Evolutionary conservation across 1,140 invertebrate genomes (phyloP), one percentile per base, ranked within the genome.

Genomic region (Vanessa tameamea): DNA sequence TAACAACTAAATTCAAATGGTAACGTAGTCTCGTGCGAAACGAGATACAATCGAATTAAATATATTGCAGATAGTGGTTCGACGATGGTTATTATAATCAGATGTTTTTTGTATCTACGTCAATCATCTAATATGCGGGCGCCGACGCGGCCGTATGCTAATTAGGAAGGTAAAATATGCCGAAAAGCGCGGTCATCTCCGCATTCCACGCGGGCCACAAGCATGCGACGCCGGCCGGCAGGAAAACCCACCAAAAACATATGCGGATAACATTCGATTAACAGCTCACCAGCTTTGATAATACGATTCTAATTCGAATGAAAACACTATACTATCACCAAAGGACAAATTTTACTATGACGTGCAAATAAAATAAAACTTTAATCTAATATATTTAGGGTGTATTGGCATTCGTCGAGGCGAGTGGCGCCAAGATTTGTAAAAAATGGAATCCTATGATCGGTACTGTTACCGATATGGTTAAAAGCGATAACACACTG

Each of bases 141-240:
- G 82, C 75, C 81, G 80, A 69, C 74, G 78, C 81, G 80, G 70
- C 68, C 65, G 64, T 83, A 88, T 88, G 87, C 73, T 87, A 89
- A 90, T 90, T 64, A 85, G 82, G 78, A 78, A 82, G 77, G 69
- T 78, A 82, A 86, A 83, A 82, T 79, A 81, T 85, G 82, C 80
- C 84, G 75, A 86, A 88, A 86, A 81, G 64, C 50, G 73, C 78
- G 82, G 81, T 82, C 86, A 86, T 89, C 88, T 91, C 89, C 89
- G 89, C 89, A 91, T 91, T 91, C 89, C 84, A 70, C 76, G 75
- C 78, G 79, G 31, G 78, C 80, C 84, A 73, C 69, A 63, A 74
- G 81, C 74, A 76, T 79, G 69, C 81, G 80, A 75, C 73, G 74
- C 73, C 73, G 73, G 73, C 78, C 76, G 78, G 67, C 43, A 61